Base-by-base conservation (phyloP, 2,888 invertebrate genomes). In the Nesidiocoris tenuis region DNA sequence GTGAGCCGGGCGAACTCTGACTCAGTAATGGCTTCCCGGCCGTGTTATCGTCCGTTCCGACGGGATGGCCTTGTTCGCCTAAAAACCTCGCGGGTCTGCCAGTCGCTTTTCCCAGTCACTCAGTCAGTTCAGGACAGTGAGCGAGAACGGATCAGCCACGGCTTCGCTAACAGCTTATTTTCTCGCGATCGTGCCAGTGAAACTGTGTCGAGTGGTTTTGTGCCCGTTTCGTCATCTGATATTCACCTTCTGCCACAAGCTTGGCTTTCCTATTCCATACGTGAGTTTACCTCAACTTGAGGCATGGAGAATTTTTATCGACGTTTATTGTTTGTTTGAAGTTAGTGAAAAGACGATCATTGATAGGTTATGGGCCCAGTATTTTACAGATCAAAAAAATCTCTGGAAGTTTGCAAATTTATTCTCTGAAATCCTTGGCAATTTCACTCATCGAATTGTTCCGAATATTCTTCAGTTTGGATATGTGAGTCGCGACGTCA, bases 21-120 rank as follows among this genome's bases (percentile, higher is more conserved):
- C 56, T 67, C 67, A 55, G 56, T 65, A 67, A 67, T 67, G 67
- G 67, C 55, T 67, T 67, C 67, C 67, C 56, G 22, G 21, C 55
- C 21, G 55, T 55, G 39, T 55, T 67, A 56, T 56, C 67, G 39
- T 39, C 5, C 12, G 39, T 39, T 39, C 12, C 39, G 39, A 39
- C 12, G 39, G 39, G 39, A 59, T 70, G 70, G 21, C 70, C 70
- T 68, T 70, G 70, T 70, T 70, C 54, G 24, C 24, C 59, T 25
- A 61, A 70, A 70, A 70, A 59, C 39, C 70, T 70, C n/a, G 23
- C 59, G 61, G n/a, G 19, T 16, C 25, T 5, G 61, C 24, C 19
- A 57, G 22, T 18, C 70, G 21, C 2, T 24, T 22, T 24, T 12
- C 59, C 25, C 70, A 67, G 54, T 23, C 68, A 57, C 59, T 61